phyloP scores from a whole-genome alignment of 2,113 vertebrate genomes.

The Xiphophorus maculatus region DNA sequence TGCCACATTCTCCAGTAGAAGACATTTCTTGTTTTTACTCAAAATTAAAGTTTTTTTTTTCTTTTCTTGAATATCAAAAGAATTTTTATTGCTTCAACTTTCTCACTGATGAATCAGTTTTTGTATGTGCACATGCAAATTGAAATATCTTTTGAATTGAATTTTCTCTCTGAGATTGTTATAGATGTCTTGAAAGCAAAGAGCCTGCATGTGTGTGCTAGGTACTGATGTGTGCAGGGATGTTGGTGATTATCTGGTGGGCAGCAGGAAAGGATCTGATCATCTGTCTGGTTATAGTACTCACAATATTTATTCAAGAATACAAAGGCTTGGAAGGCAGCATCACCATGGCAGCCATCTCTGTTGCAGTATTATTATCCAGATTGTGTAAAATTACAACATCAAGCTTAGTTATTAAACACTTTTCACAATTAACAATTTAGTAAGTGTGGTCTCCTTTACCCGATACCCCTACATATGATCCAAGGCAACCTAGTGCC shows the following conservation, averaged over 20 bases:
- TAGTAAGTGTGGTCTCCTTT: too few relatives aligned
- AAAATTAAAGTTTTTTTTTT: not conserved
- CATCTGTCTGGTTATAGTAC: slow-evolving; percentile 50
- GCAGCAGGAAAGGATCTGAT: slow-evolving; percentile 45
- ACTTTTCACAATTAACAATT: too few relatives aligned
- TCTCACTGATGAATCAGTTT: slow-evolving; percentile 13
- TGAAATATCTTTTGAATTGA: not conserved
- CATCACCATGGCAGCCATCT: slow-evolving; percentile 15
- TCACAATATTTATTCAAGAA: slow-evolving; percentile 63
- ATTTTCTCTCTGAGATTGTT: not conserved
- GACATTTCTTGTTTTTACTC: slow-evolving; percentile 8
- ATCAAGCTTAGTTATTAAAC: too few relatives aligned
- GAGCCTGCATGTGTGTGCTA: not conserved
- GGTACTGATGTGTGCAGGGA: slow-evolving; percentile 2
- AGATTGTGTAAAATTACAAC: not conserved
- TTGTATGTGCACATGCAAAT: not conserved
- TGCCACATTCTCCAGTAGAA: not conserved
- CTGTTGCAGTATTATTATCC: not conserved
- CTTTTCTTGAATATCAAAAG: slow-evolving; percentile 44
- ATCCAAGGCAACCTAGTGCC: too few relatives aligned
- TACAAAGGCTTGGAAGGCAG: slow-evolving; percentile 26
- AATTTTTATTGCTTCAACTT: not conserved
- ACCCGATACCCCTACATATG: too few relatives aligned
- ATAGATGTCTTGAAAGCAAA: not conserved
- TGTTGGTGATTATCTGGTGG: slow-evolving; percentile 46